Evolutionary conservation across 2,113 vertebrate species (phyloP), one percentile per base, ranked within the genome.

Genomic region (Aspidoscelis tigris): DNA sequence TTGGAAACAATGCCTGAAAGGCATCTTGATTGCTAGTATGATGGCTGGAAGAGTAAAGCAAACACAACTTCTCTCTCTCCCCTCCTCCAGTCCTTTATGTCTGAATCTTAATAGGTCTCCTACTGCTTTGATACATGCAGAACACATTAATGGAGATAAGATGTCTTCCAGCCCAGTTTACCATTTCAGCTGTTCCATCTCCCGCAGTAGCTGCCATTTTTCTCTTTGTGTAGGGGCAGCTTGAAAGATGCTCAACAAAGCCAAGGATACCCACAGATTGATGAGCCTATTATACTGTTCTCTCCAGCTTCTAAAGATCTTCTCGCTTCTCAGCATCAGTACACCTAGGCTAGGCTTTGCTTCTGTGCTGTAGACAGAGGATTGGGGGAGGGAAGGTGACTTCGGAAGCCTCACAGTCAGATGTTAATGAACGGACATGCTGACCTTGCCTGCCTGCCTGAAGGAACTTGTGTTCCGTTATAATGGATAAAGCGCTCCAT

Each of bases 91-190:
- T 58, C 64, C 89, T 91, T 90, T 89, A 93, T 92, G 89, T 91
- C 92, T 95, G 95, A 94, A 95, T 96, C 92, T 94, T 95, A 96
- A 96, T 96, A 94, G 95, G 95, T 93, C 94, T 92, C 94, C 94
- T 93, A 94, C 94, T 94, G 95, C 93, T 95, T 95, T 93, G 92
- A 91, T 95, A 91, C 94, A 96, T 93, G 95, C 93, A 93, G 93
- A 93, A 95, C 94, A 96, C 96, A 95, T 93, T 95, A 96, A 95
- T 95, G 90, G 94, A 95, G 92, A 84, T 90, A 93, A 92, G 87
- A 90, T 82, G 86, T 89, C 58, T 70, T 93, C 89, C 85, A 90
- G 89, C 87, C 86, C 84, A 78, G 0, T 0, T 26, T 93, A 86
- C 92, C 85, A 88, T 92, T 94, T 89, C 90, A 88, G 90, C 91